These are phyloP conservation scores for Melanotaenia pygmaea DNA, from an alignment of 2,797 vertebrate species.

Conservation along the genomic window DNA sequence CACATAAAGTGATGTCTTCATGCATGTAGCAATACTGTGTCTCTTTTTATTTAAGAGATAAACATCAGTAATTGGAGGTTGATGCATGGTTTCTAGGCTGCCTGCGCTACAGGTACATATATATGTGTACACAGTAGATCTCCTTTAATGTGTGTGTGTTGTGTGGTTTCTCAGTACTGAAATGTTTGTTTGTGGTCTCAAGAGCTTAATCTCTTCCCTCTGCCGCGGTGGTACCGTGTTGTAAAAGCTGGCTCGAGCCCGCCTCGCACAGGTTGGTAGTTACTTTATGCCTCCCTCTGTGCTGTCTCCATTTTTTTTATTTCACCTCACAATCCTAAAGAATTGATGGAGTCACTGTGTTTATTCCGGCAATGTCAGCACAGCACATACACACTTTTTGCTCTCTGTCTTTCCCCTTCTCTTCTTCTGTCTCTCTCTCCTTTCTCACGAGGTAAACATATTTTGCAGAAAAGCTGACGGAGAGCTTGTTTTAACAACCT, in stretches of 20 bases:
- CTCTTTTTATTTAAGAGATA: constrained; percentile 80
- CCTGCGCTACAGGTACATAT: constrained; percentile 61
- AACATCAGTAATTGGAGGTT: constrained; percentile 76
- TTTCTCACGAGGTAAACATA: constrained; percentile 79
- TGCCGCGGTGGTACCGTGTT: constrained; percentile 32
- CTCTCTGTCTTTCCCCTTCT: constrained; percentile 43
- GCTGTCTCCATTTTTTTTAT: constrained; percentile 61
- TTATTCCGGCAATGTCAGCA: constrained; percentile 78
- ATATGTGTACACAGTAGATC: constrained; percentile 45
- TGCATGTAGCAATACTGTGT: constrained; percentile 70
- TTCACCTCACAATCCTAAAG: constrained; percentile 67
- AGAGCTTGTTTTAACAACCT: constrained; percentile 84
- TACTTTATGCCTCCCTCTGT: constrained; percentile 62
- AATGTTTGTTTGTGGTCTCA: constrained; percentile 55
- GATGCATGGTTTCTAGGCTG: constrained; percentile 57
- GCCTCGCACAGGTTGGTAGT: constrained; percentile 51
- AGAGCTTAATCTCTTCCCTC: constrained; percentile 58
- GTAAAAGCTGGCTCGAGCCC: constrained; percentile 53
- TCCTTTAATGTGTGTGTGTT: constrained; percentile 52
- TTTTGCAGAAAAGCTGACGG: constrained; percentile 83
- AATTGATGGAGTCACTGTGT: constrained; percentile 78
- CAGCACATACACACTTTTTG: constrained; percentile 30
- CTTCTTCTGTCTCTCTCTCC: constrained; percentile 38
- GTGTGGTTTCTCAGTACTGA: constrained; percentile 48
- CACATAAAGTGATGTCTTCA: constrained; percentile 66